These are phyloP conservation scores for Nasonovia ribisnigri DNA, from an alignment of 2,888 invertebrate genomes.

Conservation along the genomic window DNA sequence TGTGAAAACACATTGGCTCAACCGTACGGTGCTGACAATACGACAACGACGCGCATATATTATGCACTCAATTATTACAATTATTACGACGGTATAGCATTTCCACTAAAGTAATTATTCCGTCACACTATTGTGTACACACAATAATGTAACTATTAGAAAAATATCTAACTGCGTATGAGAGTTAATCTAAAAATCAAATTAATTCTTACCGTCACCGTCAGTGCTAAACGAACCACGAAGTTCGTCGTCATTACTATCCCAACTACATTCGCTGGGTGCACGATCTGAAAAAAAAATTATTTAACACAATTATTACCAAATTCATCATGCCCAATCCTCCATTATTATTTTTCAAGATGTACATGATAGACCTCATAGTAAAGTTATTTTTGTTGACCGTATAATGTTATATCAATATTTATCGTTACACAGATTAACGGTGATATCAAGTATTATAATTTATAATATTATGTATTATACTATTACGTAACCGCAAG, in stretches of 20 bases:
- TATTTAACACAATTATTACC: background rate
- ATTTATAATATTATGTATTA: background rate
- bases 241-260: conserved; percentile 64
- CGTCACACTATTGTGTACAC: background rate
- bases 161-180: background rate
- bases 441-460: background rate
- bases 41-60: background rate
- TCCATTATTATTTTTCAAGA: background rate
- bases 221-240: conserved; percentile 66
- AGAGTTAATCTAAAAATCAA: background rate
- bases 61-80: background rate
- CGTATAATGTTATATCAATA: background rate
- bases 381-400: background rate
- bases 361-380: background rate
- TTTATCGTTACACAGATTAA: background rate
- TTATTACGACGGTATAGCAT: background rate
- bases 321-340: background rate
- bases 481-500: background rate
- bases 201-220: conserved; percentile 65
- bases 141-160: background rate
- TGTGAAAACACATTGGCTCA: background rate
- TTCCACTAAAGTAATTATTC: background rate
- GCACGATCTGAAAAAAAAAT: conserved; percentile 74
- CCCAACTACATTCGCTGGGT: conserved; percentile 77
- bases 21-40: background rate